A percentile compares a stretch with the other conserved stretches of the same genome.
phyloP scores from a whole-genome alignment of 2,797 vertebrate genomes.

The Anguilla marmorata region DNA sequence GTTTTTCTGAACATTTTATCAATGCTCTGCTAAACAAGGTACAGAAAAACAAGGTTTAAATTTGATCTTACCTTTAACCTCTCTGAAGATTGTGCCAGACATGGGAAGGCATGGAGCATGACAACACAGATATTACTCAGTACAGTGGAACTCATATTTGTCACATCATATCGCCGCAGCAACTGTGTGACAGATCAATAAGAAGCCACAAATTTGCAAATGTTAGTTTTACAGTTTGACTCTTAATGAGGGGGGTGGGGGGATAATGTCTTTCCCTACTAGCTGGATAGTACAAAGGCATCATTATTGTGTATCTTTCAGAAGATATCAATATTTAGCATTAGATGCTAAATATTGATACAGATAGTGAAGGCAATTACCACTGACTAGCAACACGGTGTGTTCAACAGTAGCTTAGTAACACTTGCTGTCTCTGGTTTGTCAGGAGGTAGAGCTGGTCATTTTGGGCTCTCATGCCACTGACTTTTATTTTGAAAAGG shows the following conservation, averaged over 20 bases:
- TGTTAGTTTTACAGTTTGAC: neutral
- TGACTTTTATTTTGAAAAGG: conserved; percentile 12
- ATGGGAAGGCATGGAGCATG: neutral
- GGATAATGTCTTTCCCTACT: neutral
- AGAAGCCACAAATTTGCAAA: neutral
- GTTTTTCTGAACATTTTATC: neutral
- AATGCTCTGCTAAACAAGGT: no score
- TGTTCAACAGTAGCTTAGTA: neutral
- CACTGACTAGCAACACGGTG: neutral
- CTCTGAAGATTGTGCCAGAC: neutral
- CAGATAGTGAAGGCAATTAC: neutral
- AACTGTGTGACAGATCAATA: neutral
- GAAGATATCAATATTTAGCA: neutral
- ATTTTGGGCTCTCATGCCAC: neutral
- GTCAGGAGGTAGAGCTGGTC: neutral
- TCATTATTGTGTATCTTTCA: neutral
- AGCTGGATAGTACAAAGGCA: neutral
- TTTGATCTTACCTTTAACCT: neutral
- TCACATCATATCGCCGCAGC: neutral
- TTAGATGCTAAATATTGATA: neutral
- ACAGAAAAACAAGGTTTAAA: neutral
- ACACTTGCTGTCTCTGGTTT: neutral
- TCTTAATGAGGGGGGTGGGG: neutral
- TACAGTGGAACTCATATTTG: neutral
- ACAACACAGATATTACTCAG: neutral